These are phyloP conservation scores for Tamias sibiricus DNA, from an alignment of 2,113 vertebrate genomes.

Conservation along the genomic window DNA sequence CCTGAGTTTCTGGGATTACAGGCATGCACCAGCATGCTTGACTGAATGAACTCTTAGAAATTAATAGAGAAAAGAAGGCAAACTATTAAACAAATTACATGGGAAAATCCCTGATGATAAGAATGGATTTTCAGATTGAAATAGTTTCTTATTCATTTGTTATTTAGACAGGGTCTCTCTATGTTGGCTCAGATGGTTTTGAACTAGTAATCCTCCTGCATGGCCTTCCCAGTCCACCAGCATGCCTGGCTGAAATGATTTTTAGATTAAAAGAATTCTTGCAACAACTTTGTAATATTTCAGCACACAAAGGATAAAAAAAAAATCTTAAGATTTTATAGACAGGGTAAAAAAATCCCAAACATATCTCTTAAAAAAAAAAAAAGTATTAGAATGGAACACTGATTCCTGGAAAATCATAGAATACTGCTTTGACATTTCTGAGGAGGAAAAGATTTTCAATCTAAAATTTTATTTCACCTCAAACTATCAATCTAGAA, in stretches of 20 bases:
- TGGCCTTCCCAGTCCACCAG: neutral
- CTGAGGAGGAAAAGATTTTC: neutral
- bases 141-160: neutral
- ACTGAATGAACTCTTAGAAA: neutral
- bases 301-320: neutral
- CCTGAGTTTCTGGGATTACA: no score
- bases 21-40: no score
- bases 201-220: neutral
- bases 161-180: neutral
- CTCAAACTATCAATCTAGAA: neutral
- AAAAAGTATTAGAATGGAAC: neutral
- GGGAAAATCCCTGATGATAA: neutral
- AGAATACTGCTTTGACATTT: neutral
- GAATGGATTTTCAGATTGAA: constrained; percentile 1
- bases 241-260: neutral
- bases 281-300: neutral
- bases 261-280: neutral
- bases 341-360: neutral
- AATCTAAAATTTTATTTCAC: neutral
- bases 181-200: neutral
- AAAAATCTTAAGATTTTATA: neutral
- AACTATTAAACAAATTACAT: neutral
- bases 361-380: neutral
- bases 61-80: neutral
- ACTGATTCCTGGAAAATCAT: neutral